phyloP scores from a whole-genome alignment of 2,113 vertebrate species.

The Larimichthys crocea region DNA sequence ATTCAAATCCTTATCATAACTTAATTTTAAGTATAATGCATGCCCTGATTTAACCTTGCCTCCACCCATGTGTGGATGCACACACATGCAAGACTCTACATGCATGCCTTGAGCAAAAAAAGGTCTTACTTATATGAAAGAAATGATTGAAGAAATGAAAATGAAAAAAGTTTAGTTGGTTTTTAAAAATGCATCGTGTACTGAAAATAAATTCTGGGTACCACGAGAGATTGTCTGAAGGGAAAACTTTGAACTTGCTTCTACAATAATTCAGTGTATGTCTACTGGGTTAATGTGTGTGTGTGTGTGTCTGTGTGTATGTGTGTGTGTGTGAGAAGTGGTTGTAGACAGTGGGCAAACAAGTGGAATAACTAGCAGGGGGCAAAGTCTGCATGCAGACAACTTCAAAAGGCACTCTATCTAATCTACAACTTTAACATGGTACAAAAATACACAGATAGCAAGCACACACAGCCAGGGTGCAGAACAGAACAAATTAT shows the following conservation, averaged over 20 bases:
- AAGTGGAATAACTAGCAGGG: slow-evolving; percentile 70
- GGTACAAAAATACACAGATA: slow-evolving; percentile 74
- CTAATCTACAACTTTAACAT: slow-evolving; percentile 77
- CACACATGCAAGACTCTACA: background rate
- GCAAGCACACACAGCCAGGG: slow-evolving; percentile 13
- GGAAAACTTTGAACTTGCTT: slow-evolving; percentile 51
- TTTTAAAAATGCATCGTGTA: slow-evolving; percentile 9
- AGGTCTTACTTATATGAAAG: background rate
- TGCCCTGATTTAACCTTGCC: slow-evolving; percentile 6
- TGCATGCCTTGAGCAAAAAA: slow-evolving; percentile 25
- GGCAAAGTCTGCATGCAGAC: slow-evolving; percentile 80
- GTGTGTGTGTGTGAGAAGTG: background rate
- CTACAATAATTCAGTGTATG: slow-evolving; percentile 17
- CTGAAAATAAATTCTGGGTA: background rate
- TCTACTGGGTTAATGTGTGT: background rate
- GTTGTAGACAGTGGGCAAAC: slow-evolving; percentile 70
- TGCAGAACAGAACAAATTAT: slow-evolving; percentile 24
- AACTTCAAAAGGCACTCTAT: slow-evolving; percentile 82
- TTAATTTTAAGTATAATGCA: slow-evolving; percentile 2
- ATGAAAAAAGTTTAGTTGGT: background rate
- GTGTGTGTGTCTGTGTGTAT: background rate
- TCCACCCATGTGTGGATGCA: background rate
- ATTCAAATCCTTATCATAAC: slow-evolving; percentile 16
- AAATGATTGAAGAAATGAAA: background rate
- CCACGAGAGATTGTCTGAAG: background rate